These are phyloP conservation scores for Lepidonotus clava DNA, from an alignment of 2,888 invertebrate genomes.

Conservation along the genomic window DNA sequence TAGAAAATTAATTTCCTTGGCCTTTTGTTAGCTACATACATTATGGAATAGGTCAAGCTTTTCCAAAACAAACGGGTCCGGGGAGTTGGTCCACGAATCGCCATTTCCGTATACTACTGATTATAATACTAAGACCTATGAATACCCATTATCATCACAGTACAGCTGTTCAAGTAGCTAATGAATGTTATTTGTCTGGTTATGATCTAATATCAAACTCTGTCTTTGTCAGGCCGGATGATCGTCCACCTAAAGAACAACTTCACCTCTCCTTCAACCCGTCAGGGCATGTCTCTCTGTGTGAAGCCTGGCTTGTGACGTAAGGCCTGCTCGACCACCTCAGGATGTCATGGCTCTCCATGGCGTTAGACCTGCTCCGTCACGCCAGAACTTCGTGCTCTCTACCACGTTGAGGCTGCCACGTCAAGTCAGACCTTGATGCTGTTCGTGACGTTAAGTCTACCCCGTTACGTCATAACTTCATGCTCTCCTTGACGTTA, in stretches of 20 bases:
- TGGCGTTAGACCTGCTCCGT: too few species aligned
- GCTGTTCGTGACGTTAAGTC: too few species aligned
- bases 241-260: slow-evolving; percentile 76
- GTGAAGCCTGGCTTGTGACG: slow-evolving; percentile 33
- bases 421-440: too few species aligned
- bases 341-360: too few species aligned
- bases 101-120: background rate
- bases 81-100: too few species aligned
- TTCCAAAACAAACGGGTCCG: too few species aligned
- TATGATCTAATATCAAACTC: background rate
- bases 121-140: background rate
- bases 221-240: slow-evolving; percentile 71
- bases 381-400: too few species aligned
- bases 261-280: slow-evolving; percentile 9
- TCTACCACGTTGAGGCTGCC: too few species aligned
- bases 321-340: too few species aligned
- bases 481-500: too few species aligned
- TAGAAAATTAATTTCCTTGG: too few species aligned
- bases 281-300: slow-evolving; percentile 16
- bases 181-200: background rate
- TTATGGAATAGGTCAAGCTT: background rate
- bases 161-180: background rate
- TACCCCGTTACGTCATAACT: too few species aligned
- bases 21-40: background rate
- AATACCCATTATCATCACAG: background rate